Base-by-base conservation (phyloP, 2,888 invertebrate genomes). In the Drosophila nigritarsus region DNA sequence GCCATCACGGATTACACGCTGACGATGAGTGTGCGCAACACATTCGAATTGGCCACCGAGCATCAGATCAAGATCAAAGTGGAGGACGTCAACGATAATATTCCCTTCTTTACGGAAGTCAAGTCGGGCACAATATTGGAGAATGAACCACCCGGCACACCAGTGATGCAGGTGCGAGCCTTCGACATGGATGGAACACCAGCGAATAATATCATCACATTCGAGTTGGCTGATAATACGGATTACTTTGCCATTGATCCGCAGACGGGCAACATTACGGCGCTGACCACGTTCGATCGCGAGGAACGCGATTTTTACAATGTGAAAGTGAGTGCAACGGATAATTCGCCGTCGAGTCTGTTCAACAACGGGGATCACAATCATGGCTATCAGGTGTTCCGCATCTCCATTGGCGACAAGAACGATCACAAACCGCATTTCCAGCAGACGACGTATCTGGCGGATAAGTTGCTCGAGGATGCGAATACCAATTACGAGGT, bases 341-440 rank as follows among this genome's bases (percentile, higher is more conserved):
- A 99, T 92, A 97, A 97, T 91, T 96, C 97, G 0, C 97, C 97
- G 3, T 98, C 98, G 15, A 97, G 97, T 36, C 92, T 96, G 45
- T 94, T 94, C 59, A 93, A 94, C 51, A 95, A 94, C 38, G 95
- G 95, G 0, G 94, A 96, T 87, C 97, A 96, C 61, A 98, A 98
- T 92, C 95, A 94, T 54, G 95, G 95, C 3, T 95, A 96, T 83
- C 97, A 97, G 93, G 96, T 96, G 61, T 97, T 98, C 91, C 95
- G 96, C 80, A 98, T 99, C 86, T 96, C 96, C 90, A 98, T 99
- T 50, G 98, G 97, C 29, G 99, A 99, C 93, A 97, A 97, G 91
- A 99, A 99, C 92, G 99, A 99, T 93, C 99, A 99, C 92, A 95
- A 96, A 27, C 99, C 99, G 0, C 95, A 95, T 84, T 99, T 99